These are phyloP conservation scores for Bombus pascuorum DNA, from an alignment of 1,140 invertebrate species.

Conservation along the genomic window DNA sequence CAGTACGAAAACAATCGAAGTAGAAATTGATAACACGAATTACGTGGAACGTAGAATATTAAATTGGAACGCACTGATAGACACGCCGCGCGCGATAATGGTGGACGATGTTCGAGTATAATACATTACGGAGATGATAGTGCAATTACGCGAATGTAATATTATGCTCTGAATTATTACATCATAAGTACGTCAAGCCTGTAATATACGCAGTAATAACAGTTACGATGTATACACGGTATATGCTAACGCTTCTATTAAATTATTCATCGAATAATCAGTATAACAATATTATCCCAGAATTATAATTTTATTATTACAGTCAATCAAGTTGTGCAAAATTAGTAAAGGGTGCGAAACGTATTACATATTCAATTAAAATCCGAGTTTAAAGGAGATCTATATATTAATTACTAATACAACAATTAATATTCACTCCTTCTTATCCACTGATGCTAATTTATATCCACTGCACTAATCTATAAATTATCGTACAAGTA, in stretches of 20 bases:
- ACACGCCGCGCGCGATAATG: conserved; percentile 31
- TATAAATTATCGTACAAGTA: neutral
- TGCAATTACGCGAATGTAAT: conserved; percentile 52
- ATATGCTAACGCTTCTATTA: conserved; percentile 34
- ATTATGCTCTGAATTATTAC: conserved; percentile 55
- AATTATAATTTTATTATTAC: conserved; percentile 23
- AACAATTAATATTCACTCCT: neutral
- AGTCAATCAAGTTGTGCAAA: neutral
- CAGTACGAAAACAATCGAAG: conserved; percentile 27
- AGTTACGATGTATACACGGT: conserved; percentile 33
- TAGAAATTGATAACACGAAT: conserved; percentile 45
- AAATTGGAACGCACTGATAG: conserved; percentile 32
- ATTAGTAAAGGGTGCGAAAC: neutral
- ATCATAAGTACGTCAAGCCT: conserved; percentile 49
- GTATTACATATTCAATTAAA: conserved; percentile 7
- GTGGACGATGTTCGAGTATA: conserved; percentile 45
- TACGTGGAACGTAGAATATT: conserved; percentile 28
- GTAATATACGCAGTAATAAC: conserved; percentile 53
- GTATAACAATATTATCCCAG: conserved; percentile 19
- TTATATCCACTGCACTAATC: too few species aligned
- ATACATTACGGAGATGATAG: conserved; percentile 50
- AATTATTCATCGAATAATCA: conserved; percentile 47
- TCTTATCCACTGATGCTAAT: neutral
- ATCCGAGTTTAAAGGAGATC: neutral
- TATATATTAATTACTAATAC: neutral